A percentile compares a stretch with the other conserved stretches of the same genome.
phyloP scores from a whole-genome alignment of 1,140 invertebrate species.

The Lineus longissimus region DNA sequence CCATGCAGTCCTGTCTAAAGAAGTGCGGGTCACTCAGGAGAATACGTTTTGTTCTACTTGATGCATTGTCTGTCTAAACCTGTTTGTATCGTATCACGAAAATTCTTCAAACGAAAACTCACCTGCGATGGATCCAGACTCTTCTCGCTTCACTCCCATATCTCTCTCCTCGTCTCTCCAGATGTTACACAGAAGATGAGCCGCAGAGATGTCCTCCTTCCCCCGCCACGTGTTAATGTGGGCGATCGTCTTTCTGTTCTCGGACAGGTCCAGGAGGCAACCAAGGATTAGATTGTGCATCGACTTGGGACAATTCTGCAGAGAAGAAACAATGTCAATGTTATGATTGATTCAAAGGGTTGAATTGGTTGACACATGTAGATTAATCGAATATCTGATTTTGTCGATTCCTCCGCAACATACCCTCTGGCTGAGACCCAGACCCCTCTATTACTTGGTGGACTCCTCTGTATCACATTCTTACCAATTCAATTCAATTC shows the following conservation, averaged over 20 bases:
- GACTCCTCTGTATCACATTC: no score
- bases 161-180: constrained; percentile 51
- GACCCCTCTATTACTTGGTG: no score
- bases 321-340: no score
- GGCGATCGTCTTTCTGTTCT: constrained; percentile 49
- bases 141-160: constrained; percentile 44
- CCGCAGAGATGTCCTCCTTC: constrained; percentile 37
- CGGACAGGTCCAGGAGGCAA: constrained; percentile 50
- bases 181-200: constrained; percentile 52
- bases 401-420: no score
- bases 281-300: constrained; percentile 53
- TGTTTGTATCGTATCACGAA: no score
- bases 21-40: no score
- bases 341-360: background rate
- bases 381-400: no score
- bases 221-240: constrained; percentile 51
- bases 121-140: constrained; percentile 45
- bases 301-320: constrained; percentile 45
- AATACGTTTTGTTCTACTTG: no score
- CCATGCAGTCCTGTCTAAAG: no score
- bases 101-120: background rate
- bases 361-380: background rate
- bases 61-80: no score
- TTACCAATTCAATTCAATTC: no score
- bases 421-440: no score